These are phyloP conservation scores for Cotesia vestalis DNA, from an alignment of 1,140 invertebrate genomes.

Conservation along the genomic window DNA sequence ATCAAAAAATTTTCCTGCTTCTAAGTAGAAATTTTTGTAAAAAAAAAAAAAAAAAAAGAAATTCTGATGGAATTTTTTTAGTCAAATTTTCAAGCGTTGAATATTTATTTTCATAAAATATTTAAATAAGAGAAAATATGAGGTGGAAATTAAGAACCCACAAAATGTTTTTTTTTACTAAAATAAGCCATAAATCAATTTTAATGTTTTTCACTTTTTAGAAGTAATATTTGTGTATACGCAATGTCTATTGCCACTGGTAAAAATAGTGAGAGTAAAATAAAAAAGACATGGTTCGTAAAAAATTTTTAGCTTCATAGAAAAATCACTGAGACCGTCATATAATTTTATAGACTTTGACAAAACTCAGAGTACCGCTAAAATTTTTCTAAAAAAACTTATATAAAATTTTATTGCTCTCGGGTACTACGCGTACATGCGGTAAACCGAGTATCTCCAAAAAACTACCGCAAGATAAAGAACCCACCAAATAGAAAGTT, in stretches of 20 bases:
- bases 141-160: background rate
- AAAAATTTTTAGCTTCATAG: slow-evolving; percentile 14
- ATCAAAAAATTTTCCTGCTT: too few relatives aligned
- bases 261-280: slow-evolving; percentile 21
- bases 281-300: background rate
- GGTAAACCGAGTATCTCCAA: slow-evolving; percentile 42
- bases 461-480: slow-evolving; percentile 34
- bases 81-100: too few relatives aligned
- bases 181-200: slow-evolving; percentile 7
- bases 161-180: background rate
- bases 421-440: slow-evolving; percentile 30
- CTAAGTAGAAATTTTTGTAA: too few relatives aligned
- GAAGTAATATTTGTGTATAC: slow-evolving; percentile 9
- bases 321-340: slow-evolving; percentile 29
- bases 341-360: slow-evolving; percentile 43
- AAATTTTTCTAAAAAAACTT: slow-evolving; percentile 26
- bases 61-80: too few relatives aligned
- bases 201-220: background rate
- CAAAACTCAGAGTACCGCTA: slow-evolving; percentile 29
- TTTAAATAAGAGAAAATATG: background rate
- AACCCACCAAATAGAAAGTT: slow-evolving; percentile 30
- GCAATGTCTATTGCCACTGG: background rate
- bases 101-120: background rate
- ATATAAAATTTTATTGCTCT: slow-evolving; percentile 37
- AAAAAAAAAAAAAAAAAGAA: too few relatives aligned